Conservation (phyloP, 2,888 invertebrate species). For the Chymomyza procnemis region DNA sequence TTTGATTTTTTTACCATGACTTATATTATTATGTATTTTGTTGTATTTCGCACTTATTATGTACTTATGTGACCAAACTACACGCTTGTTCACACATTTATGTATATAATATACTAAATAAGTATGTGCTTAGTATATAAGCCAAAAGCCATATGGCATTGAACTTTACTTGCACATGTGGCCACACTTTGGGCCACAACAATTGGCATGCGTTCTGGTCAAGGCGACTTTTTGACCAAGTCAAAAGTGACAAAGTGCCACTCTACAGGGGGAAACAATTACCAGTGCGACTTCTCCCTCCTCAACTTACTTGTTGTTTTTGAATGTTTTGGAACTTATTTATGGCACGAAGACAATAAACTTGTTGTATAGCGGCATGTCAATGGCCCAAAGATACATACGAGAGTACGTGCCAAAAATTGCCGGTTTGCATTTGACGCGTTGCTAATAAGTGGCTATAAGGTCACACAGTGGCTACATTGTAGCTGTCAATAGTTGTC, state of each 20-base stretch:
- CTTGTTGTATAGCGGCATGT: slow-evolving; percentile 55
- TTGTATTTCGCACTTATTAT: slow-evolving; percentile 32
- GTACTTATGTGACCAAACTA: slow-evolving; percentile 22
- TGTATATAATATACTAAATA: neutral
- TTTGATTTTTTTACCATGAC: slow-evolving; percentile 20
- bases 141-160: slow-evolving; percentile 46
- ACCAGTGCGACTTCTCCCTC: neutral
- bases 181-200: neutral
- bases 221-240: slow-evolving; percentile 47
- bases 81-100: slow-evolving; percentile 8
- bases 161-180: slow-evolving; percentile 43
- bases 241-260: slow-evolving; percentile 58
- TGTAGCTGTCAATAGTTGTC: slow-evolving; percentile 4
- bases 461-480: slow-evolving; percentile 14
- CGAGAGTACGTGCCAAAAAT: slow-evolving; percentile 38
- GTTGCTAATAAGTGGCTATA: slow-evolving; percentile 10
- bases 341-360: slow-evolving; percentile 57
- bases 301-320: neutral
- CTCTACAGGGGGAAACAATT: slow-evolving; percentile 32
- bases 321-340: slow-evolving; percentile 39
- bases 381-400: slow-evolving; percentile 32
- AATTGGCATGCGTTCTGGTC: slow-evolving; percentile 43
- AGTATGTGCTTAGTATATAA: neutral
- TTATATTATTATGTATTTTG: slow-evolving; percentile 34
- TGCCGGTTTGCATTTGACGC: slow-evolving; percentile 18